Evolutionary conservation across 1,140 invertebrate species (phyloP).

Genomic region (Drosophila seguyi): DNA sequence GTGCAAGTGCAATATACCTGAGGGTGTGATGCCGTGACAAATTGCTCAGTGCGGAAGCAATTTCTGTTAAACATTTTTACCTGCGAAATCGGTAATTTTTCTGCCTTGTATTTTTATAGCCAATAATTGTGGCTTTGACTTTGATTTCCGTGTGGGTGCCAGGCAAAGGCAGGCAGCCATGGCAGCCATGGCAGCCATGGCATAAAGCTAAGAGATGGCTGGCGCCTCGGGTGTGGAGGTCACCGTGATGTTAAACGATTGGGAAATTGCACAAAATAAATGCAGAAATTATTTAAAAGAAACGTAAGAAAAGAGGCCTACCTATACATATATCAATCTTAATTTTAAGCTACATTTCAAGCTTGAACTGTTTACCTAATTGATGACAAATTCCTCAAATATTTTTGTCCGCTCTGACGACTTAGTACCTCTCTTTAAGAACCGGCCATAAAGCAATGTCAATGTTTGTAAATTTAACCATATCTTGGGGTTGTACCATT

Average conservation of each 20-base stretch:
- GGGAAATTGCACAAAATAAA: constrained; percentile 46
- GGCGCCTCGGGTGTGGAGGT: constrained; percentile 49
- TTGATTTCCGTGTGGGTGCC: constrained; percentile 77
- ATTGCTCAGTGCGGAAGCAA: constrained; percentile 75
- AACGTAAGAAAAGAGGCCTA: too few species aligned
- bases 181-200: too few species aligned
- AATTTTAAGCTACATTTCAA: not conserved
- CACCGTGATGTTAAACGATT: constrained; percentile 42
- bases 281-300: constrained; percentile 13
- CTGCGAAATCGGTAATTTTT: constrained; percentile 54
- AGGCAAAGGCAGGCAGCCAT: constrained; percentile 21
- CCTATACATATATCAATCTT: too few species aligned
- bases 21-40: constrained; percentile 73
- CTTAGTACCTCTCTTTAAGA: constrained; percentile 6
- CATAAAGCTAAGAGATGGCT: constrained; percentile 20
- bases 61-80: constrained; percentile 59
- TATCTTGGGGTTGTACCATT: constrained; percentile 45
- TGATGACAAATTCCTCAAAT: constrained; percentile 19
- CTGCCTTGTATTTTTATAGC: constrained; percentile 43
- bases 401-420: not conserved
- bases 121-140: constrained; percentile 76
- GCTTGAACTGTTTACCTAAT: not conserved
- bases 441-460: constrained; percentile 40
- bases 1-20: constrained; percentile 25
- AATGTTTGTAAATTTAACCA: constrained; percentile 36